Evolutionary conservation across 2,797 vertebrate species (phyloP).

Genomic region (Spea hammondii): DNA sequence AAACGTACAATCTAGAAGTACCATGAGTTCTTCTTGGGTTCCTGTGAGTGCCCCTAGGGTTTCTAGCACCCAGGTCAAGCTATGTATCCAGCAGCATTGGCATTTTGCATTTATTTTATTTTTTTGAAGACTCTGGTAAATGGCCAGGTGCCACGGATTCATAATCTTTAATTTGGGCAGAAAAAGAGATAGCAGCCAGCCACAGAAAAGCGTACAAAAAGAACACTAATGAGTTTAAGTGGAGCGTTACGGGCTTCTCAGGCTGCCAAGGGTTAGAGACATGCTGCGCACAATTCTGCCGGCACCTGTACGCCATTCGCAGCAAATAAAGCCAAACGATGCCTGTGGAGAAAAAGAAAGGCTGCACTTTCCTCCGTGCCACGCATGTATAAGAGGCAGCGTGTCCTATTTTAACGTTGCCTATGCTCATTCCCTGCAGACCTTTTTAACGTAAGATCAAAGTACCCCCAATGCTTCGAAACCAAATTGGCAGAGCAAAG

Average conservation of each 20-base stretch:
- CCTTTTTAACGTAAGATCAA: slow-evolving; percentile 33
- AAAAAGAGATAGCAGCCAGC: too few species aligned
- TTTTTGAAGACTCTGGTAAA: too few species aligned
- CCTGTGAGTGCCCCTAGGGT: too few species aligned
- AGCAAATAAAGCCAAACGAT: background rate
- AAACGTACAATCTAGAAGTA: too few species aligned
- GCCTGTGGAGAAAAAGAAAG: background rate
- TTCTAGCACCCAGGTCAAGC: too few species aligned
- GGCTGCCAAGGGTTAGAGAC: too few species aligned
- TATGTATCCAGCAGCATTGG: too few species aligned
- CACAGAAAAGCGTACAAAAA: background rate
- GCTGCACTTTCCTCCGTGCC: background rate
- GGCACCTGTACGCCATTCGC: background rate
- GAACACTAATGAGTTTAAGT: background rate
- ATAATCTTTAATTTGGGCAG: too few species aligned
- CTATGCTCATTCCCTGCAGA: slow-evolving; percentile 32
- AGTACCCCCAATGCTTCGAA: slow-evolving; percentile 8
- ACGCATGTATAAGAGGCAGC: background rate
- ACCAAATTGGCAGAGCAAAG: background rate
- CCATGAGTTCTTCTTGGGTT: too few species aligned
- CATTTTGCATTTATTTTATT: too few species aligned
- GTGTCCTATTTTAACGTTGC: slow-evolving; percentile 26
- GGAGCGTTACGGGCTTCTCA: background rate
- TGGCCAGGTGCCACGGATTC: too few species aligned
- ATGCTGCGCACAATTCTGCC: background rate